Evolutionary conservation across 53 echinoderm and acorn worm genomes (phyloP), one percentile per base, ranked within the genome.

Genomic region (Patiria pectinifera): DNA sequence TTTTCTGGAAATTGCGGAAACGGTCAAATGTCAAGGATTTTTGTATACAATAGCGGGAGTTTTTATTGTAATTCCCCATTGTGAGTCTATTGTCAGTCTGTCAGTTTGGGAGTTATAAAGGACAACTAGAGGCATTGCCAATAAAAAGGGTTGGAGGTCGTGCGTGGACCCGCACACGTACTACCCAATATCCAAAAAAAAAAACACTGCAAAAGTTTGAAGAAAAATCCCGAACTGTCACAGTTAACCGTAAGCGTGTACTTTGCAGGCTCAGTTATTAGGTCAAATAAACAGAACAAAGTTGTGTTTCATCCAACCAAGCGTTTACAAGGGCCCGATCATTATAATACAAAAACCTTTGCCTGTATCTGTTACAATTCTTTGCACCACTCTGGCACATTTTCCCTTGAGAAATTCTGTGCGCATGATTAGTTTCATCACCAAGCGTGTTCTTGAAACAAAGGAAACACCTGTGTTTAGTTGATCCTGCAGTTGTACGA

Each of bases 401-500:
- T n/a, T 74, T 74, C 19, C 24, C 8, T 21, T 23, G 15, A 18
- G 74, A 23, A 74, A 18, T 74, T 9, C 19, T 74, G 15, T 74
- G 22, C 18, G 22, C 74, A 24, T 23, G 24, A 74, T 74, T 69
- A 69, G 14, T 15, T 69, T 69, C 69, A 21, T 21, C 24, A 23
- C 24, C 74, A 24, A 3, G 3, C 3, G 74, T 74, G 74, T 74
- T 10, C 13, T 74, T 74, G 74, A 74, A 74, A 74, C 22, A n/a
- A n/a, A 74, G 74, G 74, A 74, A 74, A 74, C 74, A 74, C 21
- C 74, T 74, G 69, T 74, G 74, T n/a, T 74, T 23, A 74, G 15
- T 23, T 24, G 19, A 74, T 0, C 22, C 19, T n/a, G 22, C 15
- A 14, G 15, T 15, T 69, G 21, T 69, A 11, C 4, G 21, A 35